Conservation (phyloP, 2,113 vertebrate species). For the Grantiella picta region DNA sequence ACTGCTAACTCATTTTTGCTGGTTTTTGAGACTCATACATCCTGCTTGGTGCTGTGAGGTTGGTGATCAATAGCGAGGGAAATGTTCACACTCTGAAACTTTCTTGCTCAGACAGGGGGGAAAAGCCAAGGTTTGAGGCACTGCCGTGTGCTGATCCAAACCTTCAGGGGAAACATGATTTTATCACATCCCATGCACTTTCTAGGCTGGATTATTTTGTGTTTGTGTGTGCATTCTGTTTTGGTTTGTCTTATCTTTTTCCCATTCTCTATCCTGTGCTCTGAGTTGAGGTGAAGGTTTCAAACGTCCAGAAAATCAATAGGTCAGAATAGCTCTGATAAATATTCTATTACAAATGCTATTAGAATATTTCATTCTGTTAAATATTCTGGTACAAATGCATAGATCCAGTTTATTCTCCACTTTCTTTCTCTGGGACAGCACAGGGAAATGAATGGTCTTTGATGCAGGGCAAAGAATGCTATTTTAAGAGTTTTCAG, state of each 20-base stretch:
- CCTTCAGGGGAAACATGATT: not conserved
- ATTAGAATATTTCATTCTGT: not conserved
- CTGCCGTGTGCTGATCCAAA: not conserved
- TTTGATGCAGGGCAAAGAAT: not conserved
- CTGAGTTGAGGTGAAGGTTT: not conserved
- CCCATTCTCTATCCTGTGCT: not conserved
- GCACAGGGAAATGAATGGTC: not conserved
- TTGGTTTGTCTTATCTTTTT: not conserved
- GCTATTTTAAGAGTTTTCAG: not conserved
- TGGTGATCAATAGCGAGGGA: slow-evolving; percentile 1
- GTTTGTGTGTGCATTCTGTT: not conserved
- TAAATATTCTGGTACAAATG: not conserved
- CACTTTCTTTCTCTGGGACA: not conserved
- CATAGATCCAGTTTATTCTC: not conserved
- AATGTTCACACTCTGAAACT: not conserved
- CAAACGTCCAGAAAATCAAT: not conserved
- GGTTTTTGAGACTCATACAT: slow-evolving; percentile 78
- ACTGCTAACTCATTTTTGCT: slow-evolving; percentile 81
- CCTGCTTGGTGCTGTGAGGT: slow-evolving; percentile 47
- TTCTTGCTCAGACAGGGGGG: not conserved
- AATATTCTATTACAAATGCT: not conserved
- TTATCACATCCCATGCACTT: not conserved
- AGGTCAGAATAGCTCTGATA: not conserved
- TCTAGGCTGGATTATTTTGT: not conserved
- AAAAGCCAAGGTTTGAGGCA: not conserved